Conservation (phyloP, 2,888 invertebrate genomes). For the Meteorus cinctellus region DNA sequence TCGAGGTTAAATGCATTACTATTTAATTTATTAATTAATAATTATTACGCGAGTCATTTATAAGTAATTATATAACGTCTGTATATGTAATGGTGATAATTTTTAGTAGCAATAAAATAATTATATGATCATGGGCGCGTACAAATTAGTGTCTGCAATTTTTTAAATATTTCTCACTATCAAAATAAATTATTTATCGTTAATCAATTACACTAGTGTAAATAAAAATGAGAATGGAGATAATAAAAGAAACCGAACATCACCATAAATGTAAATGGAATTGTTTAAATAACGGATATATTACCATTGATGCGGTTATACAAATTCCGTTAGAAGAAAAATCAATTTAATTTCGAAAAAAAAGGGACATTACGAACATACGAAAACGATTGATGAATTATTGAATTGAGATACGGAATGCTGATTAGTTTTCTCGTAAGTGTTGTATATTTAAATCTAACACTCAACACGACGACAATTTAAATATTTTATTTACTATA, state of each 20-base stretch:
- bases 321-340: background rate
- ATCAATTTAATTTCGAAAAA: too few relatives aligned
- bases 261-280: background rate
- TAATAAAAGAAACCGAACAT: background rate
- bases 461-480: background rate
- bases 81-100: background rate
- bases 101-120: conserved; percentile 1
- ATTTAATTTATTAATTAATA: conserved; percentile 4
- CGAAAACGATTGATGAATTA: background rate
- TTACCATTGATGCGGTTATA: background rate
- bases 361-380: background rate
- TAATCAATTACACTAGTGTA: background rate
- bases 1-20: conserved; percentile 10
- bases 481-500: conserved; percentile 11
- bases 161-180: background rate
- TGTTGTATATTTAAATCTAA: background rate
- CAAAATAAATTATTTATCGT: conserved; percentile 4
- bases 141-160: background rate
- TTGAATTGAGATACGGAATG: background rate
- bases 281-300: conserved; percentile 6
- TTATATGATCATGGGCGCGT: background rate
- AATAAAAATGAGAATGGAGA: background rate
- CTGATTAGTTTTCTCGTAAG: background rate
- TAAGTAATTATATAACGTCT: conserved; percentile 4
- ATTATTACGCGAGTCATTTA: conserved; percentile 1